Base-by-base conservation (phyloP, 2,113 vertebrate species). In the Gopherus flavomarginatus region DNA sequence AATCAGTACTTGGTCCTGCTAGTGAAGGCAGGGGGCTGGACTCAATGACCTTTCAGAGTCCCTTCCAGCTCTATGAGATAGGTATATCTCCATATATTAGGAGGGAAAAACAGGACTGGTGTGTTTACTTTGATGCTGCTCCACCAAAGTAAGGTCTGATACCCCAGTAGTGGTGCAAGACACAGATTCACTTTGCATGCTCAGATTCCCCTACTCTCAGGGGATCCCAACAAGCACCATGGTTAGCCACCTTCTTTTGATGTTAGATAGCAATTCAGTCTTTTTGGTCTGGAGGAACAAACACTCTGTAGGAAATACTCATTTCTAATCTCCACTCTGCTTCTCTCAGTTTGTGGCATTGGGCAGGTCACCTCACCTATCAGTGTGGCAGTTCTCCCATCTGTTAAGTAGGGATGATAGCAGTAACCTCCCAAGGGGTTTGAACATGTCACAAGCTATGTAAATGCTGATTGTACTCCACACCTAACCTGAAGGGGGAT, bases 281-380 rank as follows among this genome's bases (percentile, higher is more conserved):
- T 11, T 17, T 21, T 47, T 50, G 82, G 2, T 27, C 38, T 75
- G 38, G 17, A 42, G 6, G 2, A 2, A 4, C 2, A 35, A 44
- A 52, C 19, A 42, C 9, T 62, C 10, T 42, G 10, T 75, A 0
- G 35, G 4, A 95, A 90, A 47, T 90, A 3, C 56, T 93, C 3
- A 88, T 89, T 89, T 92, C 75, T 86, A 17, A 9, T 93, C 8
- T 65, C 62, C 11, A 35, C 87, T 85, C 49, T 89, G 49, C 90
- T 95, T 96, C 8, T 94, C 87, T 90, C 50, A 83, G 90, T 81
- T 53, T 86, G 85, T 85, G 50, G 13, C 49, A 91, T 93, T 3
- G 1, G 75, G 65, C 88, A 91, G 50, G 85, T 92, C 42, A 93
- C 54, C 65, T 88, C 72, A 79, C 92, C 94, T 95, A 56, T 92